Evolutionary conservation across 2,113 vertebrate species (phyloP), one percentile per base, ranked within the genome.

Genomic region (Oncorhynchus keta): DNA sequence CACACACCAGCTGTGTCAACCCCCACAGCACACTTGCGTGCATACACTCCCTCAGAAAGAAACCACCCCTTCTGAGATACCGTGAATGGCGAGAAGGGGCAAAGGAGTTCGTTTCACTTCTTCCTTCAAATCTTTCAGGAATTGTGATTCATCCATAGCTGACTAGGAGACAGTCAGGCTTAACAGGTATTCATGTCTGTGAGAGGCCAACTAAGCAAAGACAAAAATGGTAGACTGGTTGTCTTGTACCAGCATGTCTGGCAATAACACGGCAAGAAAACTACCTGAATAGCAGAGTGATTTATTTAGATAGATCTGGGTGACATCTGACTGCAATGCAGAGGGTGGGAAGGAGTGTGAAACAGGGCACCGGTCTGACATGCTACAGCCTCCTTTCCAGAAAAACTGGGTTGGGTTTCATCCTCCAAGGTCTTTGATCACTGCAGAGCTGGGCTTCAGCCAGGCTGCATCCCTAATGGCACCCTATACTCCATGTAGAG

Each of bases 91-190:
- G 55, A 57, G n/a, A 62, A 62, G 59, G 59, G n/a, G 8, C 7
- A 7, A 62, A 62, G 59, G 59, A n/a, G 65, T 83, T 67, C 68
- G 72, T 83, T 84, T 83, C 82, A 83, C 71, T 88, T 88, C 85
- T 73, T 68, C 73, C 75, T 12, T 3, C 14, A 48, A 5, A 0
- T 6, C 49, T 55, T 13, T 55, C 49, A 55, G 49, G 51, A 18
- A 72, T 32, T 13, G 45, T 72, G 24, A 28, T 2, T 0, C 32
- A 1, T 1, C n/a, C 35, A 11, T 76, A 77, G 62, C 28, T 70
- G 51, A 59, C 64, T 57, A 66, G 9, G 9, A 62, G 59, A 62
- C 24, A 49, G 51, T 55, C 51, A 16, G 16, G 16, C 14, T 16
- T 55, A 55, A 55, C 14, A 55, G 12, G 12, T 55, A 16, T 55